Conservation (phyloP, 2,797 vertebrate genomes). For the Etheostoma perlongum region DNA sequence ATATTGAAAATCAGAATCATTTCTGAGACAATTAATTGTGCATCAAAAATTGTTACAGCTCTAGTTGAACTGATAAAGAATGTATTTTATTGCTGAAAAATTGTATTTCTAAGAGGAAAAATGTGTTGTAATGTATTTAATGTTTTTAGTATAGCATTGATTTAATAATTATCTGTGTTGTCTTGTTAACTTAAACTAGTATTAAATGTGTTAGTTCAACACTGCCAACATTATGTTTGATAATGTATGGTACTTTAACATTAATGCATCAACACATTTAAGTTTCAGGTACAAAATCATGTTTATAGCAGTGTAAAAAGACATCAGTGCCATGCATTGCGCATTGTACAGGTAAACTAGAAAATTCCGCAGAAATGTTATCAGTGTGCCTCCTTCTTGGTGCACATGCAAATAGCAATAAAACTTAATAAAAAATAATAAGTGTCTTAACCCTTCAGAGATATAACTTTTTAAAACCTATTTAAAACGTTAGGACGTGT, state of each 20-base stretch:
- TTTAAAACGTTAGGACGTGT: too few species aligned
- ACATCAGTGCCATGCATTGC: fast-evolving
- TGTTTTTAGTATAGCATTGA: background rate
- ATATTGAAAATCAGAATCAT: too few species aligned
- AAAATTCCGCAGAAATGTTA: too few species aligned
- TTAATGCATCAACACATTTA: background rate
- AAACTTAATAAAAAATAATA: too few species aligned
- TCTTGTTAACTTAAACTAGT: background rate
- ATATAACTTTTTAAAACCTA: too few species aligned
- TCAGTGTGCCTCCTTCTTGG: too few species aligned
- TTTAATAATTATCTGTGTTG: background rate
- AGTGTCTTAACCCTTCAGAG: too few species aligned
- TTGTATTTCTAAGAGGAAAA: background rate
- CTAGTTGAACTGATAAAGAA: background rate
- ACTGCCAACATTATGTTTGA: background rate
- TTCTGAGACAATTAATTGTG: too few species aligned
- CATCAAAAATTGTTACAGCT: too few species aligned
- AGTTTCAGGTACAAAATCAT: background rate
- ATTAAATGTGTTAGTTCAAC: background rate
- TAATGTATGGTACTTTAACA: background rate
- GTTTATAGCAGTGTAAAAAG: background rate
- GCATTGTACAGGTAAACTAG: background rate
- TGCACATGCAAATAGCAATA: too few species aligned
- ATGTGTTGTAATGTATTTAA: background rate
- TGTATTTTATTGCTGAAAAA: background rate